Evolutionary conservation across 2,888 invertebrate genomes (phyloP).

Genomic region (Euspilapteryx auroguttella): DNA sequence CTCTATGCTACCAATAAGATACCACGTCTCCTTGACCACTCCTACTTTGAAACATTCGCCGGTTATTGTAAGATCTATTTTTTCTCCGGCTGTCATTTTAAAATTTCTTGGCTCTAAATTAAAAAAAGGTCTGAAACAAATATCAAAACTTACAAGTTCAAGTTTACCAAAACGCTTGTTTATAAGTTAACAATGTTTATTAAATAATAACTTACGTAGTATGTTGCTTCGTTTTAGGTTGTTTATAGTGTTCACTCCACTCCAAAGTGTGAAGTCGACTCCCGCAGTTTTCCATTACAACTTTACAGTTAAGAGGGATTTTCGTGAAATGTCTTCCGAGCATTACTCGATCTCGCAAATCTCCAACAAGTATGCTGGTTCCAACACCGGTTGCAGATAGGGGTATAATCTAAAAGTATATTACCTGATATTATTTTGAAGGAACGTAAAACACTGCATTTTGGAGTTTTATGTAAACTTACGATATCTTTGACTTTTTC

Average conservation of each 20-base stretch:
- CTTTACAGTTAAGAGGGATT: constrained; percentile 29
- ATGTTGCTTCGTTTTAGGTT: constrained; percentile 22
- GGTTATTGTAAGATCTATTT: constrained; percentile 29
- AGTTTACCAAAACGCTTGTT: too few relatives aligned
- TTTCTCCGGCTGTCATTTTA: constrained; percentile 45
- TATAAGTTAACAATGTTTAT: too few relatives aligned
- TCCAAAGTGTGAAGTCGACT: constrained; percentile 50
- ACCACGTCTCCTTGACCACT: constrained; percentile 56
- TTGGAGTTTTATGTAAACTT: constrained; percentile 16
- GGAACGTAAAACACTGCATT: too few relatives aligned
- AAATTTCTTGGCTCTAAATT: constrained; percentile 40
- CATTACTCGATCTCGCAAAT: constrained; percentile 57
- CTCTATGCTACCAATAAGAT: constrained; percentile 56
- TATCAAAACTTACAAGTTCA: neutral
- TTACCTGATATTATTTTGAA: too few relatives aligned
- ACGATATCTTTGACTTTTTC: constrained; percentile 50
- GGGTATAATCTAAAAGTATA: constrained; percentile 24
- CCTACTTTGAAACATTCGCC: constrained; percentile 34
- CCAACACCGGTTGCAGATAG: constrained; percentile 66
- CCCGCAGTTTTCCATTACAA: constrained; percentile 59
- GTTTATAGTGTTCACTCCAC: constrained; percentile 49
- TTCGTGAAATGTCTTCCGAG: constrained; percentile 68
- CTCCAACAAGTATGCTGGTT: constrained; percentile 65
- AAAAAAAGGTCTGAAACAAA: constrained; percentile 35
- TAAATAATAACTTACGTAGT: neutral